phyloP scores from a whole-genome alignment of 1,140 invertebrate species.

The Calosoma granatense region DNA sequence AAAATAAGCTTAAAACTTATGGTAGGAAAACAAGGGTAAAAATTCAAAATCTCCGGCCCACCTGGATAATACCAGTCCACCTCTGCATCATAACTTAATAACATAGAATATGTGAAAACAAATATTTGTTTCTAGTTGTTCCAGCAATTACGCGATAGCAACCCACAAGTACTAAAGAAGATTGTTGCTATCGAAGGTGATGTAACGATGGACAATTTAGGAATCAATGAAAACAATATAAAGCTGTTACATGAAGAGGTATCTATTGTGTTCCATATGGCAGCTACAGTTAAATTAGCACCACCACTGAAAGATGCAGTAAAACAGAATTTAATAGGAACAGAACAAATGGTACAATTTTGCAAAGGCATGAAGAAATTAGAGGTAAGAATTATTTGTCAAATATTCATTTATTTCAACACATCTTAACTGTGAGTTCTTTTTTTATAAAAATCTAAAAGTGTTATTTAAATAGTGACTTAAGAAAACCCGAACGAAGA shows the following conservation, averaged over 20 bases:
- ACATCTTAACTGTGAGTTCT: no score
- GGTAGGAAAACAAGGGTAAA: no score
- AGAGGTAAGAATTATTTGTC: not conserved
- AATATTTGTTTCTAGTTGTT: slow-evolving; percentile 3
- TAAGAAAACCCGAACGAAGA: no score
- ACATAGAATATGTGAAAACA: not conserved
- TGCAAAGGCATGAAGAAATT: not conserved
- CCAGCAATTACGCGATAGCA: not conserved
- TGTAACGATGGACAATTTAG: not conserved
- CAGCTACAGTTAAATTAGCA: not conserved
- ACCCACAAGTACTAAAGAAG: not conserved
- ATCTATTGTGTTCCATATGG: not conserved
- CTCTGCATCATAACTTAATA: not conserved
- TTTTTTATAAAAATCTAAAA: no score
- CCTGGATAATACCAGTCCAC: no score
- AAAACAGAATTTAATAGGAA: not conserved
- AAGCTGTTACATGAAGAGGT: not conserved
- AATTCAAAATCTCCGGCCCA: no score
- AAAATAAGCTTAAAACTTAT: no score
- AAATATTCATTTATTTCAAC: no score
- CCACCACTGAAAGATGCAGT: not conserved
- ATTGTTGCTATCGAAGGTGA: not conserved
- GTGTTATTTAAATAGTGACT: no score
- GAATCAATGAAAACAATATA: not conserved
- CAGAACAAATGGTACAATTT: not conserved